Base-by-base conservation (phyloP, 2,888 invertebrate species). In the Platynereis dumerilii region DNA sequence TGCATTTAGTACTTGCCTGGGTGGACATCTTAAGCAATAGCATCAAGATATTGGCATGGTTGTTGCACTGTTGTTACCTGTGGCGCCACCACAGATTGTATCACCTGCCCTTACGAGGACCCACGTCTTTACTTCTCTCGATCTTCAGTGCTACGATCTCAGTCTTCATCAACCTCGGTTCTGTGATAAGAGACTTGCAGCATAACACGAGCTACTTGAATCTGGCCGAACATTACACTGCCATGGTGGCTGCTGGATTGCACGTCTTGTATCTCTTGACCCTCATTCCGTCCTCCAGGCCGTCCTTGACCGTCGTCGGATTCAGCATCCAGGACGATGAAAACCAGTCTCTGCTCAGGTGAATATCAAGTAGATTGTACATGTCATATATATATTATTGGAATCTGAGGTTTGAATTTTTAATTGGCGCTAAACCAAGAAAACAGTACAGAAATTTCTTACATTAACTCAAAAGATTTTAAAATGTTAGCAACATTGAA, bases 41-140 rank as follows among this genome's bases (percentile, higher is more conserved):
- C 53, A 87, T 91, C 2, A 88, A 92, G 79, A 89, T 90, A 71
- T 83, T 93, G 56, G 87, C 91, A 56, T 95, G 95, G 95, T 85
- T 91, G 60, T 87, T 92, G 22, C 94, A 96, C 84, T 89, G 91
- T 74, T 88, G 91, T 70, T 92, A 90, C 82, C 87, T 88, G 74
- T 85, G 92, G 72, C 89, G 90, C 2, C 83, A 92, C 63, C 89
- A 90, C 61, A 77, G 74, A 77, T 67, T 83, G 74, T 70, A 74
- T 77, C 42, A 80, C 66, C 66, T 88, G 68, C 91, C 90, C 85
- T 88, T 91, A 68, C 86, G 93, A 52, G 95, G 95, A 0, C 91
- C 93, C 0, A 85, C 89, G 12, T 78, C 87, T 7, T 86, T 91
- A 66, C 85, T 91, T 67, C 85, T 91, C 1, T 77, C 91, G 29